Percentiles rank a stretch among this genome's conserved stretches.
These are phyloP conservation scores for Eudorcas thomsonii DNA, from an alignment of 2,113 vertebrate genomes.

Conservation along the genomic window DNA sequence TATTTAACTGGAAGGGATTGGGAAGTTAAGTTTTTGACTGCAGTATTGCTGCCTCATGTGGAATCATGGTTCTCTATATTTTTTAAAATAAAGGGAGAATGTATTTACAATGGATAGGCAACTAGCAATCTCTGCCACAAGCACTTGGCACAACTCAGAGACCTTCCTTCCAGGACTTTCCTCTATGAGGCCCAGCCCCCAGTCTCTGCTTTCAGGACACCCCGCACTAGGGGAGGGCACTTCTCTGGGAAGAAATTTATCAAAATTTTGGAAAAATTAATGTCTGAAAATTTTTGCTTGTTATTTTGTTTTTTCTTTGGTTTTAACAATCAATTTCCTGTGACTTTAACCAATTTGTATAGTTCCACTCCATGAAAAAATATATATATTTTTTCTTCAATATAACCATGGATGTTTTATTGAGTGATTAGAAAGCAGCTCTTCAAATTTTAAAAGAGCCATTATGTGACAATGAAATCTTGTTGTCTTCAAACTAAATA, in stretches of 20 bases:
- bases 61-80: not conserved
- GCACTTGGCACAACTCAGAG: not conserved
- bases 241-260: not conserved
- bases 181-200: not conserved
- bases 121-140: not conserved
- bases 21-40: not conserved
- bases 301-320: not conserved
- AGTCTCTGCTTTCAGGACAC: not conserved
- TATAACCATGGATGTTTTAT: too few species aligned
- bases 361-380: not conserved
- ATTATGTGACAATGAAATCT: not conserved
- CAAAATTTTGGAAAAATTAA: not conserved
- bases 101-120: not conserved
- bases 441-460: not conserved
- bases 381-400: not conserved
- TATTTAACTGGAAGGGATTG: not conserved
- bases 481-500: not conserved
- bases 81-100: not conserved
- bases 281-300: not conserved
- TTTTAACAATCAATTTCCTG: not conserved
- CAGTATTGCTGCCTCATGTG: not conserved
- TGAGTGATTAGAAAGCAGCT: not conserved
- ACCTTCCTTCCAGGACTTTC: too few species aligned
- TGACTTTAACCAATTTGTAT: not conserved
- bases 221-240: rapidly evolving